Base-by-base conservation (phyloP, 2,113 vertebrate genomes). In the Burhinus oedicnemus region DNA sequence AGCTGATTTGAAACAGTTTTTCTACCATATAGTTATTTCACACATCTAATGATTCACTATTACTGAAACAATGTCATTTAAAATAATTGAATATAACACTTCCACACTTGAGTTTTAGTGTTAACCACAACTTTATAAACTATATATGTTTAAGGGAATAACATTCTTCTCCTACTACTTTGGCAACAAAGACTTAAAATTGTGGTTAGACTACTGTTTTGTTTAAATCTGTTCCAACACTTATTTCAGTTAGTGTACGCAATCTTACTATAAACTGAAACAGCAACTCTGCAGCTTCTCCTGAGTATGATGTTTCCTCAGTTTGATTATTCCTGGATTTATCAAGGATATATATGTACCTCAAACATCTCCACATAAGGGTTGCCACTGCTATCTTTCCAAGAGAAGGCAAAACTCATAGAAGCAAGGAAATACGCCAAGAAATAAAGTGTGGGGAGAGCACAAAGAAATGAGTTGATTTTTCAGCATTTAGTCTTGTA, bases 391-490 rank as follows among this genome's bases (percentile, higher is more conserved):
- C 9, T 22, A 5, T 55, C 30, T 72, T 72, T 72, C 10, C 47
- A 72, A 60, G 4, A 47, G 21, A 77, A 40, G 2, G 36, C 1
- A 65, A 34, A 84, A 52, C 6, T 51, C 27, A 32, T 3, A 60
- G 6, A 70, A 66, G 12, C 5, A 5, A 77, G 2, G 7, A 3
- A 66, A 61, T 44, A 61, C n/a, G 10, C 6, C 22, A 54, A 71
- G 34, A 65, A 42, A 36, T 5, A 65, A 60, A 32, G 5, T 13
- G 11, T 34, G 6, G 9, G 15, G 44, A 54, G 11, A 44, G 26
- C 5, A 42, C 11, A 49, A 60, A 70, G 2, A 58, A 58, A 45
- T 29, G 0, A 30, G 1, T 8, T 45, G 6, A 64, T 52, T 65
- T 60, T 65, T 13, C 4, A 6, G 9, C 13, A 70, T 54, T 84